Evolutionary conservation across 2,113 vertebrate species (phyloP).

Genomic region (Typhlomys cinereus): DNA sequence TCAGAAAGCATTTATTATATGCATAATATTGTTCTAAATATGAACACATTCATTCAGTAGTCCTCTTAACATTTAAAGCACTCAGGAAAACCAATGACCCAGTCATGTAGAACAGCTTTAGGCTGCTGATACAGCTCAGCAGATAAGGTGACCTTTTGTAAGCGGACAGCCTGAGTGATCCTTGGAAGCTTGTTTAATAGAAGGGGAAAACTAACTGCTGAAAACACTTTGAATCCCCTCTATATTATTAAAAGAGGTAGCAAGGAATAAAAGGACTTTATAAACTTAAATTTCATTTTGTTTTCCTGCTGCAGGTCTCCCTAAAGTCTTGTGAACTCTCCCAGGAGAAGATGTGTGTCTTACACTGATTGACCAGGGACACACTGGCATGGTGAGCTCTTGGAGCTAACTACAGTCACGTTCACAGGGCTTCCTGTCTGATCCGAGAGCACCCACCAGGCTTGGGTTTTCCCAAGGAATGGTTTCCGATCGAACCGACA

Average conservation of each 20-base stretch:
- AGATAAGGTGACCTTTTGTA: too few species aligned
- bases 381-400: neutral
- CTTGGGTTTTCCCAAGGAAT: neutral
- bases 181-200: too few species aligned
- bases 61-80: neutral
- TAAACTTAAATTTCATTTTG: neutral
- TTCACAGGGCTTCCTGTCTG: neutral
- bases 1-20: neutral
- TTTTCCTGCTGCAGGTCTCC: neutral
- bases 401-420: neutral
- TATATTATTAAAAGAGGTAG: neutral
- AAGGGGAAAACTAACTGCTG: too few species aligned
- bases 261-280: neutral
- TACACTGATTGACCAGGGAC: neutral
- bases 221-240: constrained; percentile 32
- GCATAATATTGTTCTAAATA: neutral
- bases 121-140: too few species aligned
- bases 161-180: too few species aligned
- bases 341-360: neutral
- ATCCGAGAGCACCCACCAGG: rapidly evolving
- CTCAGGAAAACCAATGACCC: neutral
- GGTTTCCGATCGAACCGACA: neutral
- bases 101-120: neutral
- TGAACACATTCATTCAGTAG: constrained; percentile 6
- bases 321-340: neutral